Conservation (phyloP, 1,140 invertebrate species). For the Drosophila baimaii region DNA sequence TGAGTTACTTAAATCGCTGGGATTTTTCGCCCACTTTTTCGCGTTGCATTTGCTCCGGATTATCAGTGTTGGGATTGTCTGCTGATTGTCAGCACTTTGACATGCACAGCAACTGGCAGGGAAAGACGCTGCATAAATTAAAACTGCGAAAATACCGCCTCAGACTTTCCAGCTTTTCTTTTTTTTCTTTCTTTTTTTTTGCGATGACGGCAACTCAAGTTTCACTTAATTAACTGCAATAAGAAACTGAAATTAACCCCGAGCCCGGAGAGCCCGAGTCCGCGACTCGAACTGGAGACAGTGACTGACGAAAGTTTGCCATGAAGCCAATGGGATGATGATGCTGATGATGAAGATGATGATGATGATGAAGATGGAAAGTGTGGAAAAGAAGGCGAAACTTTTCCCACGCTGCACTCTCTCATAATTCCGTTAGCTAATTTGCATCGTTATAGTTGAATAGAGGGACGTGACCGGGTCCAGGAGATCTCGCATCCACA, state of each 20-base stretch:
- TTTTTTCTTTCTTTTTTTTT: neutral
- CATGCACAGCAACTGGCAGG: conserved; percentile 46
- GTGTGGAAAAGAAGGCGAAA: conserved; percentile 51
- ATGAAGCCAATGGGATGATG: conserved; percentile 23
- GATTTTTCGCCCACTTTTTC: conserved; percentile 1
- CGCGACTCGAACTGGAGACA: conserved; percentile 16
- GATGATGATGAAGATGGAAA: conserved; percentile 48
- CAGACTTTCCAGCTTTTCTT: too few species aligned
- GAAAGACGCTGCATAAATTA: conserved; percentile 65
- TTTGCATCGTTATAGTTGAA: conserved; percentile 67
- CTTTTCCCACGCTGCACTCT: conserved; percentile 38
- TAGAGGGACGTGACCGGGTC: conserved; percentile 42
- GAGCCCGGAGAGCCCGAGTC: conserved; percentile 10
- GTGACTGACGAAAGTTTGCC: conserved; percentile 51
- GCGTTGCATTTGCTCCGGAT: conserved; percentile 22
- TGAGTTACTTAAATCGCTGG: conserved; percentile 7
- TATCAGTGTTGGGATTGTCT: conserved; percentile 45
- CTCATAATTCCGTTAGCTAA: conserved; percentile 73
- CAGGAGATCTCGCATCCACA: conserved; percentile 3
- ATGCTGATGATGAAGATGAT: conserved; percentile 10
- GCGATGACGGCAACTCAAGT: conserved; percentile 56
- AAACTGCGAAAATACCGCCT: conserved; percentile 47
- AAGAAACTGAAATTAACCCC: conserved; percentile 77
- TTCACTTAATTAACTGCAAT: conserved; percentile 81
- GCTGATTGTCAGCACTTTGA: conserved; percentile 69